Evolutionary conservation across 2,888 invertebrate species (phyloP), one percentile per base, ranked within the genome.

Genomic region (Xylophagus ater): DNA sequence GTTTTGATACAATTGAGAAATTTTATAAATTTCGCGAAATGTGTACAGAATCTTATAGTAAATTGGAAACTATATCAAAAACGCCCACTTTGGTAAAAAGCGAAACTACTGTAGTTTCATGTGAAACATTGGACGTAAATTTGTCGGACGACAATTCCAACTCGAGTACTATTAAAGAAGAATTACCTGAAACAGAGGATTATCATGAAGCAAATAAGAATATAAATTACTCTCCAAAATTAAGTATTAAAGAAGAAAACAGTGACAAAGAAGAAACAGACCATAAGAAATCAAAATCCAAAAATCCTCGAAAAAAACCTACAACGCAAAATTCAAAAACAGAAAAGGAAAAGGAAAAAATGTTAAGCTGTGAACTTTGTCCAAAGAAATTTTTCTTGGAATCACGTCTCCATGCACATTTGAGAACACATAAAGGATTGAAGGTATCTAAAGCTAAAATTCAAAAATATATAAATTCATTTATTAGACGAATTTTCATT

Each of bases 21-120:
- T 38, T 34, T 15, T 18, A 37, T 23, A 38, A 34, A 23, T 44
- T 44, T 32, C 34, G 34, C 14, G 15, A 9, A 20, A 40, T 35
- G 38, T 44, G 43, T 24, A 9, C 14, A 4, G 12, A 28, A 7
- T 41, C 41, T 3, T 19, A 40, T 18, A 31, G 23, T 9, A 10
- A 14, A 9, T 36, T 41, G 1, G 6, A 20, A 25, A 31, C 12
- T 23, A 34, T 25, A 5, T n/a, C 14, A 5, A 25, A 24, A 7
- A n/a, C n/a, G n/a, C n/a, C n/a, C n/a, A n/a, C n/a, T n/a, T n/a
- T n/a, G n/a, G n/a, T n/a, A n/a, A n/a, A n/a, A n/a, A n/a, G n/a
- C n/a, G n/a, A n/a, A n/a, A n/a, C n/a, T n/a, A n/a, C n/a, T n/a
- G n/a, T n/a, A n/a, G n/a, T n/a, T n/a, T n/a, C n/a, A n/a, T n/a